Evolutionary conservation across 2,113 vertebrate species (phyloP), one percentile per base, ranked within the genome.

Genomic region (Plotosus lineatus): DNA sequence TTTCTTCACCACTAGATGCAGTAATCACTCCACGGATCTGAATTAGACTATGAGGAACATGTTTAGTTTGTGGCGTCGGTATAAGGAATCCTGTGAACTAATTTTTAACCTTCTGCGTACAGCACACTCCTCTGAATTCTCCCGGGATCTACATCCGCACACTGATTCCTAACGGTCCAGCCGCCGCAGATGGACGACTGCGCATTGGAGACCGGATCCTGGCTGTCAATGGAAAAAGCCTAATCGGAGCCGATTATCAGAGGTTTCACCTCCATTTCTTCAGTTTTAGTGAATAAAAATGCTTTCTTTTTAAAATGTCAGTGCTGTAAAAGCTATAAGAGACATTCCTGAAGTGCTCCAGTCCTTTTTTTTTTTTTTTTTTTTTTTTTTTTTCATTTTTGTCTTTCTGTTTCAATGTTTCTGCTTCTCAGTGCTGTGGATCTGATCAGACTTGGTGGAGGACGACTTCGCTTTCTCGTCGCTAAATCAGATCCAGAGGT

Each of bases 111-210:
- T n/a, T 81, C 2, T 63, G 50, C 33, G 63, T 12, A 26, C 91
- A 99, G 97, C 96, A 99, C 92, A 99, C 97, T 0, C 93, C 95
- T 1, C 92, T 98, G 77, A 95, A 94, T 6, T 85, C 94, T 50
- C 95, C 97, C 0, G 97, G 97, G 53, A 98, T 99, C 87, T 99
- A 98, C 90, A 96, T 99, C 91, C 93, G 96, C 87, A 98, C 97
- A 0, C 92, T 99, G 86, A 95, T 98, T 14, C 96, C 96, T 0
- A 96, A 97, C 33, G 96, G 97, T 44, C 97, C 97, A 0, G 97
- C 97, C 0, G 95, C 96, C 0, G 78, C 93, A 0, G 95, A 98
- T 0, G 96, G 97, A 46, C 79, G 96, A 6, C 94, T 98, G 78
- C 92, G 94, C 33, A 93, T 98, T 0, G 97, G 97, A 33, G 97